Evolutionary conservation across 2,888 invertebrate species (phyloP).

Genomic region (Lapara coniferarum): DNA sequence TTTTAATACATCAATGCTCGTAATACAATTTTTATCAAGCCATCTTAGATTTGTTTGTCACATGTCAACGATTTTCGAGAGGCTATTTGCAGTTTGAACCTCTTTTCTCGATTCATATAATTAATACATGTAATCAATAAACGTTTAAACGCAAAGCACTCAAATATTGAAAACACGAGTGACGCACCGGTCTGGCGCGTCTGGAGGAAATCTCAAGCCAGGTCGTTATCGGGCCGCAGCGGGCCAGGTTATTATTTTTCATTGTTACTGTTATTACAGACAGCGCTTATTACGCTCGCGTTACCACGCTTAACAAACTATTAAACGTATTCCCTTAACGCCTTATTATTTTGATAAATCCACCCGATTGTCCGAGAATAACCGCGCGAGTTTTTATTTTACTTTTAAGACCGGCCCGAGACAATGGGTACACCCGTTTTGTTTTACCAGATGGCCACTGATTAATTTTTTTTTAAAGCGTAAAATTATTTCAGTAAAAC

Average conservation of each 20-base stretch:
- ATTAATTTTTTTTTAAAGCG: conserved; percentile 15
- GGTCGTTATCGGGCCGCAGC: conserved; percentile 10
- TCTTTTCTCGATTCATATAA: too few relatives aligned
- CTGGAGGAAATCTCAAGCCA: conserved; percentile 8
- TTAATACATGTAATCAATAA: too few relatives aligned
- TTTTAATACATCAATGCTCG: too few relatives aligned
- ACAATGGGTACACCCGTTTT: conserved; percentile 29
- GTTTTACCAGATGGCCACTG: conserved; percentile 21
- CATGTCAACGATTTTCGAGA: too few relatives aligned
- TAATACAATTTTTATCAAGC: too few relatives aligned
- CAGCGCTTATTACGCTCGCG: conserved; percentile 66
- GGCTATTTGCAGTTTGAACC: too few relatives aligned
- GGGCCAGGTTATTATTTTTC: conserved; percentile 71
- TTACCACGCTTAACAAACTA: conserved; percentile 79
- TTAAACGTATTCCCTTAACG: conserved; percentile 70
- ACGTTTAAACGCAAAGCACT: too few relatives aligned
- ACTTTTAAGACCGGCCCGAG: conserved; percentile 26
- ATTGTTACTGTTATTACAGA: conserved; percentile 75
- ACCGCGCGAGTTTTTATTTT: conserved; percentile 36
- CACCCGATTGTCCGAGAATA: conserved; percentile 52
- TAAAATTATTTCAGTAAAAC: not conserved
- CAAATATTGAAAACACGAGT: too few relatives aligned
- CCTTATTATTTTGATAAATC: conserved; percentile 72
- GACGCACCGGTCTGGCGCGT: conserved; percentile 4
- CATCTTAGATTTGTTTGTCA: too few relatives aligned